Evolutionary conservation across 2,113 vertebrate species (phyloP).

Genomic region (Sporophila hypoxantha): DNA sequence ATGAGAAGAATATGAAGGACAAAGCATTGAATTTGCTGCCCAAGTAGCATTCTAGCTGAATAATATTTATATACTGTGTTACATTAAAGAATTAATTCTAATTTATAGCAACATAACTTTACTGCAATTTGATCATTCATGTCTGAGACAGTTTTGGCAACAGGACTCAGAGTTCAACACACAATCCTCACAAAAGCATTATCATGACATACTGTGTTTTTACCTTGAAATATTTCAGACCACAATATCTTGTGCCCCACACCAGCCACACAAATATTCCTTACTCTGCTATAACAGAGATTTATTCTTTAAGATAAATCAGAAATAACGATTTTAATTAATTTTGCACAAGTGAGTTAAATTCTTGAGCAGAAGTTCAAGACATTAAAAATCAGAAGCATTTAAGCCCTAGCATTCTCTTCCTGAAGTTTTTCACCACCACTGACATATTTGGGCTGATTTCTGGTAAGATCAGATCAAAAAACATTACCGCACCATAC

Average conservation of each 20-base stretch:
- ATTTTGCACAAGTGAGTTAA: not conserved
- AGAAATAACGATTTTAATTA: slow-evolving; percentile 8
- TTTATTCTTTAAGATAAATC: not conserved
- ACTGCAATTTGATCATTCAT: not conserved
- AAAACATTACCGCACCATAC: not conserved
- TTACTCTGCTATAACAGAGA: not conserved
- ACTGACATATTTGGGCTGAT: not conserved
- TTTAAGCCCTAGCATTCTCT: not conserved
- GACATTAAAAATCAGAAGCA: not conserved
- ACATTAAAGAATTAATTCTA: not conserved
- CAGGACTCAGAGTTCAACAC: not conserved
- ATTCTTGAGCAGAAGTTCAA: not conserved
- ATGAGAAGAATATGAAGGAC: not conserved
- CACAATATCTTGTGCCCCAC: not conserved
- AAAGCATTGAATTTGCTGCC: not conserved
- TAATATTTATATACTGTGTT: not conserved
- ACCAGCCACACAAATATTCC: not conserved
- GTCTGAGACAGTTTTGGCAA: not conserved
- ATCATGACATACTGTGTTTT: not conserved
- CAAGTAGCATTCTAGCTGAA: not conserved
- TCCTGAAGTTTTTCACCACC: not conserved
- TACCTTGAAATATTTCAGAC: not conserved
- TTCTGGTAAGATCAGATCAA: slow-evolving; percentile 11
- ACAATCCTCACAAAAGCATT: not conserved
- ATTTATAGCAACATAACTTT: not conserved